Percentiles rank a stretch among this genome's conserved stretches.
Evolutionary conservation across 2,797 vertebrate species (phyloP).

Genomic region (Enteromius trimaculatus): DNA sequence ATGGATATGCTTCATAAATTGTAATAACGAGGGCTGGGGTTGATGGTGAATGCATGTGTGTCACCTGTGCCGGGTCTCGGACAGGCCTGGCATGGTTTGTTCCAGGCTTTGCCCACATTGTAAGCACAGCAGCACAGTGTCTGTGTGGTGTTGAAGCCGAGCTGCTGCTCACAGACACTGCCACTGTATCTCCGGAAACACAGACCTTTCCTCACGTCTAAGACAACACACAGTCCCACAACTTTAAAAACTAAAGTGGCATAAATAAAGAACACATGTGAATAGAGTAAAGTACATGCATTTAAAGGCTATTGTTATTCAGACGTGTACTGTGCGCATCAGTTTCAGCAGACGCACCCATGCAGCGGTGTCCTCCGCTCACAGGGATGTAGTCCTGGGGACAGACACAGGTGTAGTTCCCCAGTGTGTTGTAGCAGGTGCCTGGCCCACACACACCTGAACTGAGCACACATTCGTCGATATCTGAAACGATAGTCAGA

Average conservation of each 20-base stretch:
- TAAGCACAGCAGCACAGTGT: constrained; percentile 86
- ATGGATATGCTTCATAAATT: background rate
- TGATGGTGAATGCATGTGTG: background rate
- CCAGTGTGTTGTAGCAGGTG: constrained; percentile 86
- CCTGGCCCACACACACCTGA: constrained; percentile 83
- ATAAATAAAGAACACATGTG: background rate
- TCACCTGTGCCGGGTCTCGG: constrained; percentile 80
- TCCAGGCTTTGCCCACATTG: constrained; percentile 87
- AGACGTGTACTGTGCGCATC: no score
- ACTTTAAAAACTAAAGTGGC: background rate
- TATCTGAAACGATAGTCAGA: constrained; percentile 70
- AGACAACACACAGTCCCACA: constrained; percentile 11
- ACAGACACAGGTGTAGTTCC: constrained; percentile 92
- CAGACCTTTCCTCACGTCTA: constrained; percentile 87
- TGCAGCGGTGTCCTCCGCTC: constrained; percentile 90
- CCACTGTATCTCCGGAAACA: constrained; percentile 84
- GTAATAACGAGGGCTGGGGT: background rate
- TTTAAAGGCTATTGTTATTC: background rate
- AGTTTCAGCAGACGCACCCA: constrained; percentile 77
- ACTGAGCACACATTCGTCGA: constrained; percentile 82
- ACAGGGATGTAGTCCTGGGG: constrained; percentile 93
- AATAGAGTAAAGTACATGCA: background rate
- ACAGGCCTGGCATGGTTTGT: constrained; percentile 82
- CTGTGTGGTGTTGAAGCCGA: constrained; percentile 83
- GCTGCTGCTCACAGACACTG: constrained; percentile 82